Conservation (phyloP, 2,888 invertebrate species). For the Drosophila merina region DNA sequence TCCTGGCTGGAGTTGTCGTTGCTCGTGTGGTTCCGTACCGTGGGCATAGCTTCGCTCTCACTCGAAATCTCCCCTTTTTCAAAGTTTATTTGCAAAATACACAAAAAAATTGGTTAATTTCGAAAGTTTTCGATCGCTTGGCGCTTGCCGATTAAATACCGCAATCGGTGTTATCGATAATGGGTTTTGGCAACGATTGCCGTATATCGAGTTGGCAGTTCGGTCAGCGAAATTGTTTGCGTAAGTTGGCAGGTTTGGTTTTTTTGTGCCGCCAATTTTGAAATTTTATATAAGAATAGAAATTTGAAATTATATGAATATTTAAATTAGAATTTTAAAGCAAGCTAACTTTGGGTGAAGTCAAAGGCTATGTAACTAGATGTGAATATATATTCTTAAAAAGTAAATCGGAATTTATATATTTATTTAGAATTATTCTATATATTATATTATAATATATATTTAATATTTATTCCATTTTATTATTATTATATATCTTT, state of each 20-base stretch:
- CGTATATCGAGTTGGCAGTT: neutral
- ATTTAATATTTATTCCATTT: too few species aligned
- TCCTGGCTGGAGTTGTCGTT: conserved; percentile 42
- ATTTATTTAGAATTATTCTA: too few species aligned
- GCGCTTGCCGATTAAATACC: conserved; percentile 32
- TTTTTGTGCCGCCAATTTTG: neutral
- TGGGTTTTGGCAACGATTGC: neutral
- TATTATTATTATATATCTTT: too few species aligned
- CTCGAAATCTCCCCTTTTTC: conserved; percentile 10
- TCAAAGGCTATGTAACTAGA: too few species aligned
- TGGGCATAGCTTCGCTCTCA: conserved; percentile 33
- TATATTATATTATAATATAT: too few species aligned
- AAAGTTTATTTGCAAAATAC: neutral
- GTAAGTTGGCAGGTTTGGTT: neutral
- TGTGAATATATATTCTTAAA: too few species aligned
- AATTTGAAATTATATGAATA: neutral
- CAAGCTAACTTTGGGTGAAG: too few species aligned
- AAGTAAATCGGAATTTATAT: too few species aligned
- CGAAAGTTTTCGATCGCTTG: neutral
- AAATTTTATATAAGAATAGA: neutral
- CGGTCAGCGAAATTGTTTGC: neutral
- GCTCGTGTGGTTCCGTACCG: conserved; percentile 33
- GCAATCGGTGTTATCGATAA: conserved; percentile 38
- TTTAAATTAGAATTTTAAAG: neutral
- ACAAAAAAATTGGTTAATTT: conserved; percentile 2